Conservation (phyloP, 1,140 invertebrate species). For the Orussus abietinus region DNA sequence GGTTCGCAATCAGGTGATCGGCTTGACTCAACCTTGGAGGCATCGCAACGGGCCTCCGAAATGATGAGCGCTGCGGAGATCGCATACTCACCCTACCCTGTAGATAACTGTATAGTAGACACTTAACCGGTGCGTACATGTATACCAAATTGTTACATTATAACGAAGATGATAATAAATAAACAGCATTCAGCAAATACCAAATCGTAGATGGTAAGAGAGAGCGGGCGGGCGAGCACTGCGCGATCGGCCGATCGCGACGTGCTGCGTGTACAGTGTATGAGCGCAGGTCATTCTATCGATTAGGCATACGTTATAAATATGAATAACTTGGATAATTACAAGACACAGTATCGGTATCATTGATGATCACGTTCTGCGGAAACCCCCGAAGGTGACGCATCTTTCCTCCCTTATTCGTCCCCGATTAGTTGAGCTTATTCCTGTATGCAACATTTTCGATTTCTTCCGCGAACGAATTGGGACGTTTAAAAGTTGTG, state of each 20-base stretch:
- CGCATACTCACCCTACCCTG: slow-evolving; percentile 44
- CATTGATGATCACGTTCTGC: slow-evolving; percentile 23
- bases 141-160: slow-evolving; percentile 47
- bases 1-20: too few species aligned
- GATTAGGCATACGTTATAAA: slow-evolving; percentile 45
- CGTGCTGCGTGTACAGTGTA: slow-evolving; percentile 43
- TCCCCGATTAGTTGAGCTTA: too few species aligned
- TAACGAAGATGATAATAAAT: slow-evolving; percentile 39
- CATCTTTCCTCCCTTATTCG: slow-evolving; percentile 4
- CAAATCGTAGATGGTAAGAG: slow-evolving; percentile 25
- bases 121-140: slow-evolving; percentile 40
- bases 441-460: too few species aligned
- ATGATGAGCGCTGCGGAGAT: too few species aligned
- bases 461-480: too few species aligned
- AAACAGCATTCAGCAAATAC: slow-evolving; percentile 37
- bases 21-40: too few species aligned
- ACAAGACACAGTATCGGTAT: too few species aligned
- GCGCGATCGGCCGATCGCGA: slow-evolving; percentile 19
- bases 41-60: too few species aligned
- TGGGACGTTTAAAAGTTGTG: too few species aligned
- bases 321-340: too few species aligned
- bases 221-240: slow-evolving; percentile 1
- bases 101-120: slow-evolving; percentile 54
- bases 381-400: slow-evolving; percentile 18
- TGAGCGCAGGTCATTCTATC: slow-evolving; percentile 32